Evolutionary conservation across 2,797 vertebrate species (phyloP), one percentile per base, ranked within the genome.

Genomic region (Crossoptilon crossoptilon): DNA sequence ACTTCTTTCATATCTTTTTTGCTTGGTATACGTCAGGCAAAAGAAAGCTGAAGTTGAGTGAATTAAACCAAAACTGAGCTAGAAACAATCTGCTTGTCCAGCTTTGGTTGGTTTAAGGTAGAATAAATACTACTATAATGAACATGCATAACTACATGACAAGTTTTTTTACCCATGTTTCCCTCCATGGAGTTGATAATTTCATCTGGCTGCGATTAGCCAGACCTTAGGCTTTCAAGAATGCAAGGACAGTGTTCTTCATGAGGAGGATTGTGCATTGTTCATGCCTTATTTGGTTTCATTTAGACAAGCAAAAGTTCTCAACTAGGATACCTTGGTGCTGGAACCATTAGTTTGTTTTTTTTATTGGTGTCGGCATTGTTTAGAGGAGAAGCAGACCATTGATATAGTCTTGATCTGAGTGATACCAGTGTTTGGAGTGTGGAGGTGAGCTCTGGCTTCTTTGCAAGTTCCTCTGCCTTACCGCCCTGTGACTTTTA

Each of bases 201-300:
- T 75, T 86, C 0, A 31, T 84, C 81, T 91, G 35, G 3, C 18
- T 78, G n/a, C 53, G 66, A 84, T 78, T 29, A 75, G 55, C 3
- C 44, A 35, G 41, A 37, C 6, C 9, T 74, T 41, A 3, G 2
- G 29, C 39, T 62, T 77, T 16, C 46, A 55, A 35, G 80, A 72
- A 11, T 41, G 7, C 14, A 60, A 70, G 16, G 48, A 43, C 9
- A 1, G 4, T 8, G 5, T 7, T 14, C 12, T 59, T 71, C 7
- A 2, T 46, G 59, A 19, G 16, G 44, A 41, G 12, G 6, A 2
- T 16, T 6, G 0, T 15, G 3, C 1, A 0, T 39, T 58, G 46
- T 11, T 84, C 7, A 59, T 77, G 43, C 14, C 39, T 89, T 72
- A 23, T 33, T 78, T 15, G 11, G n/a, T 82, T 58, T 64, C 76